Conservation (phyloP, 1,140 invertebrate genomes). For the Spodoptera frugiperda region DNA sequence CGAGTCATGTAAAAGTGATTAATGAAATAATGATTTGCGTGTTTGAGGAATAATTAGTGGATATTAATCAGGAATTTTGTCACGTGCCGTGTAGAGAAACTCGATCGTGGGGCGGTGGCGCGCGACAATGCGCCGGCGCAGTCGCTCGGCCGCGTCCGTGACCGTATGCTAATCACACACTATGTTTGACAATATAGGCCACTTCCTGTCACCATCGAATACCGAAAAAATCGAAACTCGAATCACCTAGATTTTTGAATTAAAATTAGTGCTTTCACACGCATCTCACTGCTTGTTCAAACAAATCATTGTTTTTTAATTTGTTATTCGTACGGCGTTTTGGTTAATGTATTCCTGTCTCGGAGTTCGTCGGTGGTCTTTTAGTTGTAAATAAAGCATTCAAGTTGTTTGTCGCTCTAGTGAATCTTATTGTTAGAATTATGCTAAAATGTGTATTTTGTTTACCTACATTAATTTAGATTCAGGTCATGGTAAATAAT, state of each 20-base stretch:
- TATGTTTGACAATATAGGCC: conserved; percentile 75
- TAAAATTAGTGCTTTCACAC: conserved; percentile 48
- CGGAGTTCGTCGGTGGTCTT: not conserved
- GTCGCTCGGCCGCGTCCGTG: conserved; percentile 59
- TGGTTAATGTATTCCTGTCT: conserved; percentile 9
- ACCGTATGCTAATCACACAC: conserved; percentile 72
- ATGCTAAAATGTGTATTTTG: too few relatives aligned
- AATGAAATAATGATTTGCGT: conserved; percentile 62
- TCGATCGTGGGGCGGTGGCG: conserved; percentile 51
- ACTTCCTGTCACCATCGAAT: conserved; percentile 75
- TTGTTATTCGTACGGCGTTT: conserved; percentile 12
- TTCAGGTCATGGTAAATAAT: not conserved
- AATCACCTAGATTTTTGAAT: conserved; percentile 53
- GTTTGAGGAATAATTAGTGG: conserved; percentile 56
- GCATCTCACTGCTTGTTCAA: conserved; percentile 17
- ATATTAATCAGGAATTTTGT: conserved; percentile 60
- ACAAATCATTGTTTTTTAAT: not conserved
- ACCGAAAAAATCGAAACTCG: conserved; percentile 59
- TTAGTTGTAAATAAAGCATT: not conserved
- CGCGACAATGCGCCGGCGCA: conserved; percentile 50
- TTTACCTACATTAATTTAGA: too few relatives aligned
- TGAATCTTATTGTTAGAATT: too few relatives aligned
- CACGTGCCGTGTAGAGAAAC: conserved; percentile 74
- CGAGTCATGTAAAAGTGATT: conserved; percentile 54
- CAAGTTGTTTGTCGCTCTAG: not conserved